phyloP scores from a whole-genome alignment of 2,888 invertebrate genomes.

The Hydroisotoma schaefferi region DNA sequence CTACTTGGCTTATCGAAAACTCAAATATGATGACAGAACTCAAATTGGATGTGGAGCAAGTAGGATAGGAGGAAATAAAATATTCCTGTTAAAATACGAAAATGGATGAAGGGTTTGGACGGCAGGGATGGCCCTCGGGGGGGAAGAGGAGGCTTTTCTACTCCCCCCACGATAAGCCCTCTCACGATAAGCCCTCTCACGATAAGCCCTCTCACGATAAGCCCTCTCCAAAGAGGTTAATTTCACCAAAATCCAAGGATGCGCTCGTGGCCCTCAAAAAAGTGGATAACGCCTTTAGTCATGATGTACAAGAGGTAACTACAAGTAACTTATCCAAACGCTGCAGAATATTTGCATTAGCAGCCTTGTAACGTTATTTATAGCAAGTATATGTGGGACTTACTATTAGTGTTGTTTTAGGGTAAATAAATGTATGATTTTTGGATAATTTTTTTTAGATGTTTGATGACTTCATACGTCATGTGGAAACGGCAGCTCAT shows the following conservation, averaged over 20 bases:
- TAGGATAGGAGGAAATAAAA: too few species aligned
- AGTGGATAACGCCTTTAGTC: constrained; percentile 27
- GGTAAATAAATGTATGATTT: background rate
- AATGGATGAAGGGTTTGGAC: background rate
- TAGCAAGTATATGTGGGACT: background rate
- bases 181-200: too few species aligned
- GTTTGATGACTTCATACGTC: constrained; percentile 25
- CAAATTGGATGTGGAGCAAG: too few species aligned
- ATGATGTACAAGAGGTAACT: constrained; percentile 25
- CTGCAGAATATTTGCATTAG: background rate
- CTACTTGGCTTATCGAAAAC: too few species aligned
- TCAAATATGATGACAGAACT: too few species aligned
- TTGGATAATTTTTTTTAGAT: constrained; percentile 17
- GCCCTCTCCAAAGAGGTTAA: too few species aligned
- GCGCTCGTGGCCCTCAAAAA: constrained; percentile 27
- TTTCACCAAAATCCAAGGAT: constrained; percentile 19
- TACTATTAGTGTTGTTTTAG: background rate
- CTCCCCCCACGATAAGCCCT: too few species aligned
- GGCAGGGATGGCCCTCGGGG: too few species aligned
- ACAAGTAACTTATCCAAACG: background rate
- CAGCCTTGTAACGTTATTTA: background rate
- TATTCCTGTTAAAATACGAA: too few species aligned
- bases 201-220: too few species aligned
- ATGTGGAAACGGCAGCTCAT: constrained; percentile 15
- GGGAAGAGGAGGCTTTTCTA: too few species aligned